Conservation (phyloP, 2,888 invertebrate genomes). For the Phytoseiulus persimilis region DNA sequence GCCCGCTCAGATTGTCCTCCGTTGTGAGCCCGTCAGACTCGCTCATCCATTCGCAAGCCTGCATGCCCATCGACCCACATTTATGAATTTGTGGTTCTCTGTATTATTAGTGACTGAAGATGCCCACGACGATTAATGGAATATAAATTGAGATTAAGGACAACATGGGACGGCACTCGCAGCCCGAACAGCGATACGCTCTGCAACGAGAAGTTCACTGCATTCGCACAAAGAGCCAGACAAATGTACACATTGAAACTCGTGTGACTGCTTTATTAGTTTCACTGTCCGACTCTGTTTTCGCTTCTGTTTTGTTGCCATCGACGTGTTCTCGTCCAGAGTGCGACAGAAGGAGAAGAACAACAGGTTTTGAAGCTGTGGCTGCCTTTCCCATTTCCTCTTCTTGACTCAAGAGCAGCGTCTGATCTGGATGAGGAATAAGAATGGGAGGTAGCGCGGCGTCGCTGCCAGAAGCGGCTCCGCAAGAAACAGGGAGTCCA, state of each 20-base stretch:
- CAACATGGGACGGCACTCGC: not conserved
- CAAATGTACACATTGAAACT: not conserved
- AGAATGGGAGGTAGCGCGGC: not conserved
- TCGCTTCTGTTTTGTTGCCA: not conserved
- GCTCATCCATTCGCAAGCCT: not conserved
- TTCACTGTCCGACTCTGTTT: not conserved
- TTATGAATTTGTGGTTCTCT: not conserved
- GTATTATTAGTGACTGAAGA: not conserved
- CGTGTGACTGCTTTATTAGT: not conserved
- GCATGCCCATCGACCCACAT: not conserved
- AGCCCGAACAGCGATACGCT: not conserved
- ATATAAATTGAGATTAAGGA: not conserved
- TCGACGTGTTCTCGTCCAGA: not conserved
- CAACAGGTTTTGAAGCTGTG: no score
- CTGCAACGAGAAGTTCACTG: not conserved
- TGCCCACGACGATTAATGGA: not conserved
- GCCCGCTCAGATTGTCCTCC: no score
- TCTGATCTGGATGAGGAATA: not conserved
- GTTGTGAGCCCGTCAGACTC: not conserved
- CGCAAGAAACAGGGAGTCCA: not conserved
- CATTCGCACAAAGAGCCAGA: not conserved
- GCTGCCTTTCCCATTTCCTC: no score
- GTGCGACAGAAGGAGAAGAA: not conserved
- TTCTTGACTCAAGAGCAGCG: not conserved
- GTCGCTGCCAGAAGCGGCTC: not conserved